Evolutionary conservation across 2,797 vertebrate genomes (phyloP).

Genomic region (Anguilla anguilla): DNA sequence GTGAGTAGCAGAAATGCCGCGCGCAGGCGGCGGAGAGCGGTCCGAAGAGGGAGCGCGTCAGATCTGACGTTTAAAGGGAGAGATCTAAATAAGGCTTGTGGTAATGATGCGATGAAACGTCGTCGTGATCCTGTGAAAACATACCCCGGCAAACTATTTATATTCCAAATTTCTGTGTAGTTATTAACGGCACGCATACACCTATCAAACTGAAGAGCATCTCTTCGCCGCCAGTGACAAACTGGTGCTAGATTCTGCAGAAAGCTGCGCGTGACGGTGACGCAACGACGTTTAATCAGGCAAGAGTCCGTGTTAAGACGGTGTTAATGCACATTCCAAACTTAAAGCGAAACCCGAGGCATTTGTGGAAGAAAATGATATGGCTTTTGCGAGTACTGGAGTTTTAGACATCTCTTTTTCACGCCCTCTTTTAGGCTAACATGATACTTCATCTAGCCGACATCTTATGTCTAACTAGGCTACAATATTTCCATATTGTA

Average conservation of each 20-base stretch:
- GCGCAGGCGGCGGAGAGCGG: not conserved
- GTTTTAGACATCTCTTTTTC: not conserved
- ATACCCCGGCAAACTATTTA: not conserved
- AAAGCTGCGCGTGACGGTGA: slow-evolving; percentile 46
- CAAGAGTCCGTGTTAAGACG: slow-evolving; percentile 19
- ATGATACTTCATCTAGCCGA: not conserved
- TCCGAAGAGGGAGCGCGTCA: slow-evolving; percentile 28
- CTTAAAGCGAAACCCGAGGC: not conserved
- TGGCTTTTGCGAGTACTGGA: not conserved
- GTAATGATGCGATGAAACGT: slow-evolving; percentile 22
- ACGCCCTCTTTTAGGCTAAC: not conserved
- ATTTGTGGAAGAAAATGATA: not conserved
- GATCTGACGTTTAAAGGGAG: slow-evolving; percentile 34
- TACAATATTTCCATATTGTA: not conserved
- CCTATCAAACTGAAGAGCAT: slow-evolving; percentile 9
- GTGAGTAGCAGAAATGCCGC: slow-evolving; percentile 25
- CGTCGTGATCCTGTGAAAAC: not conserved
- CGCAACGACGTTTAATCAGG: slow-evolving; percentile 43
- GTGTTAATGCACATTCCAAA: slow-evolving; percentile 33
- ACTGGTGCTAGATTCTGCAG: slow-evolving; percentile 34
- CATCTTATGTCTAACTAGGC: not conserved
- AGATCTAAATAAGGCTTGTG: slow-evolving; percentile 24
- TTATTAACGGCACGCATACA: not conserved
- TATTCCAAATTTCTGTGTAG: not conserved
- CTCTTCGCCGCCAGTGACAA: slow-evolving; percentile 8